Conservation (phyloP, 2,113 vertebrate species). For the Vidua chalybeata region DNA sequence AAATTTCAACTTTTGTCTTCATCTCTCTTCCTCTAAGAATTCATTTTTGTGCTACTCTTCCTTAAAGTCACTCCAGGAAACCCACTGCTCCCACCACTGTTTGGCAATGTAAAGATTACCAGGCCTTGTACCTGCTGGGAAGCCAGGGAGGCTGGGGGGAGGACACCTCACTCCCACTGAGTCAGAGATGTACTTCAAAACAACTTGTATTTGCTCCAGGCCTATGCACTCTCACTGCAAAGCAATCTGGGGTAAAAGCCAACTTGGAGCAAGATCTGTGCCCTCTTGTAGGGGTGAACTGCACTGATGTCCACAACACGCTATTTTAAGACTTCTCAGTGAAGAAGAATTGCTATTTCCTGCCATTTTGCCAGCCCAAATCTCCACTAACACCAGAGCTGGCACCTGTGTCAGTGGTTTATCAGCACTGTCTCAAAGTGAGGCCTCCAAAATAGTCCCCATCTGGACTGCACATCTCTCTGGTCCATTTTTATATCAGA, state of each 20-base stretch:
- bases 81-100: neutral
- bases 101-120: neutral
- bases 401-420: neutral
- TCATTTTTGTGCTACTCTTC: neutral
- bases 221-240: neutral
- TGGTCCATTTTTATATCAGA: neutral
- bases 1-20: neutral
- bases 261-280: neutral
- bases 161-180: neutral
- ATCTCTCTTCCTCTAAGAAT: neutral
- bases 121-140: neutral
- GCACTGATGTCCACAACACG: neutral
- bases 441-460: neutral
- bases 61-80: slow-evolving; percentile 3
- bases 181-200: neutral
- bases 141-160: neutral
- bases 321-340: neutral
- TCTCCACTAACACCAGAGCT: neutral
- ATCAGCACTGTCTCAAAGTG: neutral
- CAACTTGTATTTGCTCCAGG: neutral
- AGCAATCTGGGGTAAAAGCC: neutral
- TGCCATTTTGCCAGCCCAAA: neutral
- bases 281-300: neutral
- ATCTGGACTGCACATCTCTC: neutral
- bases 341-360: neutral